Base-by-base conservation (phyloP, 2,888 invertebrate species). In the Acleris holmiana region DNA sequence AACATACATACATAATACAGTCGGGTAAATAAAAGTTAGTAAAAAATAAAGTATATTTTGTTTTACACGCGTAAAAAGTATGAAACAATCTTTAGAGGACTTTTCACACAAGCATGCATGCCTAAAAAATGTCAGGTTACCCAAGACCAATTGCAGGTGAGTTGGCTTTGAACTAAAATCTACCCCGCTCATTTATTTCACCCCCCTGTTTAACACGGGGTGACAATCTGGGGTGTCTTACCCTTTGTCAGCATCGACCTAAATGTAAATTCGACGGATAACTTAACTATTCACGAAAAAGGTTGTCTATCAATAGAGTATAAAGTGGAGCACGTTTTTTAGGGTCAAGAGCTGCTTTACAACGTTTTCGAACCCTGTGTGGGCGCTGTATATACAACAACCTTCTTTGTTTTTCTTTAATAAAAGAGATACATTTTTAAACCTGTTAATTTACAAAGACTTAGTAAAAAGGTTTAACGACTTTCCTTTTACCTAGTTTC, bases 141-240 rank as follows among this genome's bases (percentile, higher is more conserved):
- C 69, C 63, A 69, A 71, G 72, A 76, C 76, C 68, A 67, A 74
- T 77, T 58, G 71, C 51, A 51, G 57, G 66, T 69, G 69, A 67
- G 69, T 64, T 49, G 49, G 59, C 75, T 72, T 72, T 73, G 69
- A 68, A 69, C 69, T 73, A 72, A 71, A 73, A 75, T 73, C 73
- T 68, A 68, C 67, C 71, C 69, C 64, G 47, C 69, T 75, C 77
- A 78, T 79, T 80, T 78, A 74, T 79, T 70, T 71, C 69, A 61
- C 60, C 61, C 66, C 58, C 64, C 56, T 57, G 40, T 62, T 69
- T 71, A 49, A 60, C 55, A 50, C 55, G 55, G 60, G 44, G 55
- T 44, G 60, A 65, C 65, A 60, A 65, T 64, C 58, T 46, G 55
- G 59, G 59, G 54, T 59, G 50, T 55, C 59, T 65, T 65, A 65